phyloP scores from a whole-genome alignment of 35 echinoderm and acorn worm genomes.

The Strongylocentrotus purpuratus region DNA sequence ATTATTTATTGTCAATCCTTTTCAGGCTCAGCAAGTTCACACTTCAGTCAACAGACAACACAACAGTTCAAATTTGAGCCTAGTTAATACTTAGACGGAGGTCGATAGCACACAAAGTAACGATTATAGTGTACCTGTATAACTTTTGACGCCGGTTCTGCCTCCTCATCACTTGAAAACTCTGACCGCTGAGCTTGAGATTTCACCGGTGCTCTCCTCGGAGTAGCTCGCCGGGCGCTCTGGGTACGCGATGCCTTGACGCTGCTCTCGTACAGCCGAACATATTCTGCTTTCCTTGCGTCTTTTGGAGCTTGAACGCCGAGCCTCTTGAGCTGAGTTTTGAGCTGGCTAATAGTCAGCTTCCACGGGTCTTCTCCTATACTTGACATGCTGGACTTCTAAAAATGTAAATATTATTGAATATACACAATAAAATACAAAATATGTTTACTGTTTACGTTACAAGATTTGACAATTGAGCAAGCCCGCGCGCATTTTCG shows the following conservation, averaged over 20 bases:
- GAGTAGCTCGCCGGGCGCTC: not conserved
- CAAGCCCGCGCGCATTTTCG: conserved; percentile 27
- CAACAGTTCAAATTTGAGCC: not conserved
- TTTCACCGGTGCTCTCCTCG: conserved; percentile 32
- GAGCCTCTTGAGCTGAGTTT: conserved; percentile 28
- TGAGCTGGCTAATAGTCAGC: conserved; percentile 61
- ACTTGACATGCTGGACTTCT: conserved; percentile 35
- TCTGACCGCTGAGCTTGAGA: not conserved
- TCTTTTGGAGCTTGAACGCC: conserved; percentile 44
- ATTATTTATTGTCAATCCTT: no score
- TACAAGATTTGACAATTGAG: not conserved
- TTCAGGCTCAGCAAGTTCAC: no score
- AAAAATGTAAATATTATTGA: not conserved
- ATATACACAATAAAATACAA: not conserved
- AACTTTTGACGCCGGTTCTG: conserved; percentile 23
- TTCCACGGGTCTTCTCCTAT: conserved; percentile 46
- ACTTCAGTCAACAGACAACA: no score
- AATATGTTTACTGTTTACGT: not conserved
- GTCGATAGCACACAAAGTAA: not conserved
- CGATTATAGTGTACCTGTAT: not conserved
- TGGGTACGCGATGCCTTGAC: conserved; percentile 11
- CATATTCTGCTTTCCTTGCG: conserved; percentile 61
- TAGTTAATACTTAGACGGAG: not conserved
- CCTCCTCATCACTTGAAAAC: conserved; percentile 61
- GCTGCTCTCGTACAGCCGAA: conserved; percentile 51